Conservation (phyloP, 2,888 invertebrate genomes). For the Melipona beecheii region DNA sequence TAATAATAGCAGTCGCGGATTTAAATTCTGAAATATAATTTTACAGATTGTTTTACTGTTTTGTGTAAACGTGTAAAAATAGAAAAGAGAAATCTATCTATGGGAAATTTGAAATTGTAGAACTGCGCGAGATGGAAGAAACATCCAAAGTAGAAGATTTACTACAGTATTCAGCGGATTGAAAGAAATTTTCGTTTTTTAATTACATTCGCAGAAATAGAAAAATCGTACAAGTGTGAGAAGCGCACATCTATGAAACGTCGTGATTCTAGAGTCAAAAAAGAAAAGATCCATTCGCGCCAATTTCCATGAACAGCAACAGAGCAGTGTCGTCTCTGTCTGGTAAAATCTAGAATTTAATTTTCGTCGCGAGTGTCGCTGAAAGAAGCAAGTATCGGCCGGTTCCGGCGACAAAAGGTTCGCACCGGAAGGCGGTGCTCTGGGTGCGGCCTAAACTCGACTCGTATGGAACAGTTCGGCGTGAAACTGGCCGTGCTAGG, state of each 20-base stretch:
- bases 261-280: background rate
- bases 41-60: too few relatives aligned
- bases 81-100: too few relatives aligned
- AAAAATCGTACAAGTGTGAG: too few relatives aligned
- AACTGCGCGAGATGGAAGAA: too few relatives aligned
- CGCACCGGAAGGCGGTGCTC: slow-evolving; percentile 43
- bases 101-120: too few relatives aligned
- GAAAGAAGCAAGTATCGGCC: slow-evolving; percentile 11
- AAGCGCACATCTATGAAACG: background rate
- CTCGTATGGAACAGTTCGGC: slow-evolving; percentile 67
- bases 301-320: background rate
- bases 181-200: too few relatives aligned
- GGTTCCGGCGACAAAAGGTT: slow-evolving; percentile 53
- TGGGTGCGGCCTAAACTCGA: slow-evolving; percentile 64
- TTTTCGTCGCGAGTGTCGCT: background rate
- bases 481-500: slow-evolving; percentile 51
- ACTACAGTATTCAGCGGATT: too few relatives aligned
- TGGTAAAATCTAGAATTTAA: background rate
- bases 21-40: too few relatives aligned
- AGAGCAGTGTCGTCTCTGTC: background rate
- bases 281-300: background rate
- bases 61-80: too few relatives aligned
- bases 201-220: too few relatives aligned
- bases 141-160: too few relatives aligned
- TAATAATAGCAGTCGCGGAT: too few relatives aligned